Conservation (phyloP, 2,113 vertebrate genomes). For the Sarotherodon lohbergeri region DNA sequence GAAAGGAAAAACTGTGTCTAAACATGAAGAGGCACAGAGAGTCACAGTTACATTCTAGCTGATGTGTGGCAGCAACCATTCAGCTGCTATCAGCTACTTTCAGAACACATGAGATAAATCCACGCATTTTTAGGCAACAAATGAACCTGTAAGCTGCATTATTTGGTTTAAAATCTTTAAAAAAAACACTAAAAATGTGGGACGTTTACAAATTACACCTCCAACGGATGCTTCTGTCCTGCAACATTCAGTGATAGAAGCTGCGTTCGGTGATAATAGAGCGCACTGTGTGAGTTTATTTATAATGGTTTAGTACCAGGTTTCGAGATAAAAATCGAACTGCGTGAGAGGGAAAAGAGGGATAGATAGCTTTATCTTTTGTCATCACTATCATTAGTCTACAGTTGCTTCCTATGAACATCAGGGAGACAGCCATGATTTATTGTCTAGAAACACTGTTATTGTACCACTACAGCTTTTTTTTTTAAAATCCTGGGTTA, state of each 20-base stretch:
- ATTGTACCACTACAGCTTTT: not conserved
- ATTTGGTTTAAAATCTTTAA: not conserved
- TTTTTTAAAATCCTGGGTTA: not conserved
- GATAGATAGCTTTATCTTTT: not conserved
- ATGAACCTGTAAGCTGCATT: not conserved
- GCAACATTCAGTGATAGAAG: not conserved
- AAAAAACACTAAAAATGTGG: not conserved
- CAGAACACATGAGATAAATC: not conserved
- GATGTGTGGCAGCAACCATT: not conserved
- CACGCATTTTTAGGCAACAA: not conserved
- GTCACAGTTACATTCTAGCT: not conserved
- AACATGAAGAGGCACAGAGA: not conserved
- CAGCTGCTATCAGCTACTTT: not conserved
- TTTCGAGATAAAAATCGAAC: not conserved
- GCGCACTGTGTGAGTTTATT: not conserved
- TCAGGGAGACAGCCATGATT: not conserved
- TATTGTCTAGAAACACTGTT: not conserved
- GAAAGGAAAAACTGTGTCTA: not conserved
- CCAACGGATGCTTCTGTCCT: not conserved
- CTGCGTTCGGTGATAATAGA: not conserved
- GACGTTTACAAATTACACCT: not conserved
- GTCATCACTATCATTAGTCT: not conserved
- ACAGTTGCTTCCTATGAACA: not conserved
- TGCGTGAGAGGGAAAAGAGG: not conserved
- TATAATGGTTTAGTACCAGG: not conserved